Evolutionary conservation across 2,888 invertebrate species (phyloP), one percentile per base, ranked within the genome.

Genomic region (Papilio protenor): DNA sequence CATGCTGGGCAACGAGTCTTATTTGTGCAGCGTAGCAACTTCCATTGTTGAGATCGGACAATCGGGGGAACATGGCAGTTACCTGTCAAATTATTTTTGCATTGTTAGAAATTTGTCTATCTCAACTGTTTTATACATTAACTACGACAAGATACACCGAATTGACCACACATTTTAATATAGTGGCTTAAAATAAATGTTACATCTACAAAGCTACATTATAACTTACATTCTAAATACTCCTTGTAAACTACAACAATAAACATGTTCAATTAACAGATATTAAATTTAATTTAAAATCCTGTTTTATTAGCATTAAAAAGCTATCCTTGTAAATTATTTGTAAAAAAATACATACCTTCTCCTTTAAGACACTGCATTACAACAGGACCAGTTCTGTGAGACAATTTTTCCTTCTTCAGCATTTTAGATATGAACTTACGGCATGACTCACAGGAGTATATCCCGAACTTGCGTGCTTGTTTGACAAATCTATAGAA

Each of bases 341-440:
- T 23, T 12, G 57, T 74, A 27, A 2, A 59, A n/a, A 76, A 74
- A 74, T 40, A 14, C 83, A 79, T 81, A 95, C 95, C 96, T 91
- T 96, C 96, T 81, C 96, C 96, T 86, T 96, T 96, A 84, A 96
- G 95, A 90, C 97, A 97, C 84, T 96, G 96, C 87, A 97, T 94
- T 47, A 95, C 90, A 64, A 95, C 91, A 79, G 95, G 93, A 66
- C 94, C 92, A 82, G 92, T 92, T 85, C 94, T 94, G 85, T 95
- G 95, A 55, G 95, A 95, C 85, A 95, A 92, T 81, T 96, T 95
- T 84, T 96, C 96, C 79, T 96, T 96, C 89, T 97, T 97, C 81
- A 97, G 95, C 95, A 97, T 96, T 88, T 97, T 97, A 23, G 97
- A 96, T 85, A 98, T 97, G 90, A 98, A 98, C 89, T 98, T 98